A percentile compares a stretch with the other conserved stretches of the same genome.
Evolutionary conservation across 92 coral and sea anemone genomes (phyloP).

Genomic region (Blastomussa wellsi): DNA sequence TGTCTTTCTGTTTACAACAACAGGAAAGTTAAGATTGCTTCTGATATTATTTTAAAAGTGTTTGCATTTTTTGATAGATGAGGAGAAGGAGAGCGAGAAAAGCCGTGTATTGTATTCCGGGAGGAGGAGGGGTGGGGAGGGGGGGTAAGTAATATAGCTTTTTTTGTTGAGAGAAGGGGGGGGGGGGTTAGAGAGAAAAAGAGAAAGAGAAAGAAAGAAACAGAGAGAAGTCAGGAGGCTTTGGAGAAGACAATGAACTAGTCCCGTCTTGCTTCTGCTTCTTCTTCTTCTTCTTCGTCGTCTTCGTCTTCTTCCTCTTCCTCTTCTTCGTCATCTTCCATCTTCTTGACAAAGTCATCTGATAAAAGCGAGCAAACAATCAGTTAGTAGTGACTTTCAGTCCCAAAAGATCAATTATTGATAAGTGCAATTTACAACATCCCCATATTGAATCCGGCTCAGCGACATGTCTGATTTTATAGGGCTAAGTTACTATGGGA

Average conservation of each 20-base stretch:
- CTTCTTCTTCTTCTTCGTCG: conserved; percentile 26
- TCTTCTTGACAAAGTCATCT: conserved; percentile 50
- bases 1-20: conserved; percentile 34
- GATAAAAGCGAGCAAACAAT: neutral
- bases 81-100: neutral
- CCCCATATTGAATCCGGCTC: neutral
- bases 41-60: conserved; percentile 22
- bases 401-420: neutral
- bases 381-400: neutral
- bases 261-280: conserved; percentile 37
- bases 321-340: conserved; percentile 44
- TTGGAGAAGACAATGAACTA: neutral
- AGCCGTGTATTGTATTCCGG: neutral
- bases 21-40: conserved; percentile 35
- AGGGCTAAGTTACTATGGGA: neutral
- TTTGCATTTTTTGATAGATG: conserved; percentile 13
- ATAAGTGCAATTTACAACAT: neutral
- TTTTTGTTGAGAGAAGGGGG: neutral
- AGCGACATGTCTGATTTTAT: neutral
- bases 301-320: conserved; percentile 40
- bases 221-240: neutral
- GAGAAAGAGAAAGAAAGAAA: conserved; percentile 18
- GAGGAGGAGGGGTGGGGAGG: neutral
- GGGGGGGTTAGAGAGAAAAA: neutral
- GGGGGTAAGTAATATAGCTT: conserved; percentile 12